phyloP scores from a whole-genome alignment of 2,113 vertebrate species.

The Rallus limicola region DNA sequence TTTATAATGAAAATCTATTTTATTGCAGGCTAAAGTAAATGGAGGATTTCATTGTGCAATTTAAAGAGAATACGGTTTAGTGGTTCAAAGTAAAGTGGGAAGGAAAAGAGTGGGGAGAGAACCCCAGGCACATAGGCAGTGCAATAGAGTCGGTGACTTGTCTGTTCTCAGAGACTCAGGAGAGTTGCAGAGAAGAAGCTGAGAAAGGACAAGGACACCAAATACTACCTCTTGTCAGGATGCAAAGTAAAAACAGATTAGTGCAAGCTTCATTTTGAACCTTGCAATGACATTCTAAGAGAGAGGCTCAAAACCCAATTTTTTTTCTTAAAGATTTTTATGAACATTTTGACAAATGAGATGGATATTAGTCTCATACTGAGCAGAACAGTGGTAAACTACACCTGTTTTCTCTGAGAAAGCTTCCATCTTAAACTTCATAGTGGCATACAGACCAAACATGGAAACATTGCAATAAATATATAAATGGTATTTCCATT shows the following conservation, averaged over 20 bases:
- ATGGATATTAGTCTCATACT: not conserved
- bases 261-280: not conserved
- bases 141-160: not conserved
- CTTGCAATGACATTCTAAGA: not conserved
- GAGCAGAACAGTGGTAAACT: not conserved
- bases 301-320: rapidly evolving
- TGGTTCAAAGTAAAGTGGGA: not conserved
- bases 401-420: not conserved
- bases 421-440: not conserved
- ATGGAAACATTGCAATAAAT: not conserved
- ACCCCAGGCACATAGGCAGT: not conserved
- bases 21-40: conserved; percentile 51
- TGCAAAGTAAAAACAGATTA: not conserved
- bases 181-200: not conserved
- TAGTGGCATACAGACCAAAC: not conserved
- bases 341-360: not conserved
- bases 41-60: conserved; percentile 28
- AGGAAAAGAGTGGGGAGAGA: not conserved
- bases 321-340: not conserved
- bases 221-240: not conserved
- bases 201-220: not conserved
- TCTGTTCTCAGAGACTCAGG: not conserved
- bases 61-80: not conserved
- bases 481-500: not conserved
- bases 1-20: conserved; percentile 58